These are phyloP conservation scores for Salticus scenicus DNA, from an alignment of 2,888 invertebrate species.

Conservation along the genomic window DNA sequence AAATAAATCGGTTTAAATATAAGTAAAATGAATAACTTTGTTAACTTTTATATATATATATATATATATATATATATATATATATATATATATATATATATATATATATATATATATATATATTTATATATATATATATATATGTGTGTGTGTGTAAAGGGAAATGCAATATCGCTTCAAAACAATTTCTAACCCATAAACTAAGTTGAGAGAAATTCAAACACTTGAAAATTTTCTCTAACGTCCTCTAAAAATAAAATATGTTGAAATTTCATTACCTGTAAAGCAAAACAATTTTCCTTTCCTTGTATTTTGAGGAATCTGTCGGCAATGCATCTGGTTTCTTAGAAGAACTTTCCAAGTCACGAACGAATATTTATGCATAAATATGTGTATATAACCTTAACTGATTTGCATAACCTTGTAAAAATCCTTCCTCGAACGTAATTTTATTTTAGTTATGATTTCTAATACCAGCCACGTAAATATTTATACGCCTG, in stretches of 20 bases:
- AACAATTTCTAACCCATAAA: too few species aligned
- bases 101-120: too few species aligned
- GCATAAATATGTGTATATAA: conserved; percentile 40
- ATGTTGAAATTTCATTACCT: background rate
- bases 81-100: too few species aligned
- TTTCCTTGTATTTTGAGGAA: background rate
- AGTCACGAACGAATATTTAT: conserved; percentile 27
- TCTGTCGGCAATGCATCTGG: background rate
- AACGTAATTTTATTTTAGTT: background rate
- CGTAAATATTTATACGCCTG: background rate
- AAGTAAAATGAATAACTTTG: too few species aligned
- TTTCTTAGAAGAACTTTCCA: conserved; percentile 15
- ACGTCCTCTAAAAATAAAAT: background rate
- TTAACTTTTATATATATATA: too few species aligned
- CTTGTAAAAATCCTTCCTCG: conserved; percentile 24
- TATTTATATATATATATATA: too few species aligned
- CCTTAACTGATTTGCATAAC: conserved; percentile 50
- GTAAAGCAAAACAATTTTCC: background rate
- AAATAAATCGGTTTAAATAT: too few species aligned
- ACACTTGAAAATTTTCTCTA: background rate
- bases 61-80: too few species aligned
- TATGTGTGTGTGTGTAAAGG: too few species aligned
- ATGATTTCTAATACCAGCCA: background rate
- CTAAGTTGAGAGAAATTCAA: background rate
- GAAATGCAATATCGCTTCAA: too few species aligned